Evolutionary conservation across 2,797 vertebrate genomes (phyloP), one percentile per base, ranked within the genome.

Genomic region (Anabacerthia variegaticeps): DNA sequence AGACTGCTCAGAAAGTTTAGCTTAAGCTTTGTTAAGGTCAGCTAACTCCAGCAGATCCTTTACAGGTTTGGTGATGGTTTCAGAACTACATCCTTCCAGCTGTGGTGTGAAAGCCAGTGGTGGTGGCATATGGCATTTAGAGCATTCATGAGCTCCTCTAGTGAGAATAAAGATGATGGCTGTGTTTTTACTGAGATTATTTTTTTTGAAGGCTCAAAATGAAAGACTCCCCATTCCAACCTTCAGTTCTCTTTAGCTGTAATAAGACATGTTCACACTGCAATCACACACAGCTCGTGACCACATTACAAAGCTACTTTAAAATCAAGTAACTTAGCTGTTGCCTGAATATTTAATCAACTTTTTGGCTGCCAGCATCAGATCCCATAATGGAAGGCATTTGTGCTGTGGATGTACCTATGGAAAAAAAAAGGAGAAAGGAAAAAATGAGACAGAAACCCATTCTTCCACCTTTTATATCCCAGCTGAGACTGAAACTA

Each of bases 261-360:
- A 73, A 16, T 30, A 71, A 85, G 71, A 30, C 4, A 1, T 12
- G 23, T 71, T 94, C 55, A 6, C 59, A 9, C 74, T 37, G 56
- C 68, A 84, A 2, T 92, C 83, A 56, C 74, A 39, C 0, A 0
- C 24, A 46, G 69, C 80, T 93, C 24, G 3, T 73, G 67, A 36
- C 62, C 36, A 27, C 56, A 7, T 87, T 89, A 63, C 37, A 87
- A 41, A 90, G 48, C 71, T 94, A 3, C 67, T 95, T 87, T 72
- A 65, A 89, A 88, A 71, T 89, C 58, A 73, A 56, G 52, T 44
- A 95, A 63, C 81, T 67, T 82, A 3, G 2, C 83, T 69, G 24
- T 75, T 79, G 55, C 67, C 21, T 74, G 93, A 93, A 91, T 93
- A 36, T 89, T 94, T 92, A 91, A 93, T 94, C 75, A 93, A 69